Conservation (phyloP, 1,140 invertebrate species). For the Callitettix versicolor region DNA sequence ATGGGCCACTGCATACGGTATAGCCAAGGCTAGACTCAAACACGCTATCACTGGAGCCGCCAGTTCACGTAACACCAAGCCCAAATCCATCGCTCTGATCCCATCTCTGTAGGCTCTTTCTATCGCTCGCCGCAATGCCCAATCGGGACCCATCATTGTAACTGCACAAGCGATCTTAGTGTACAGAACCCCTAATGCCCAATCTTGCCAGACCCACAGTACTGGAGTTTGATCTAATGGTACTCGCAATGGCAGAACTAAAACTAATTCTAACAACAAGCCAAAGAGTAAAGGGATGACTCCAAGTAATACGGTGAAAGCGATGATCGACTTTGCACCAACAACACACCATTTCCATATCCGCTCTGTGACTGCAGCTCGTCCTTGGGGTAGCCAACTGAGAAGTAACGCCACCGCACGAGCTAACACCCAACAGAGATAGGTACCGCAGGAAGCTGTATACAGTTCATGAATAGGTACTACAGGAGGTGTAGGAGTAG, state of each 20-base stretch:
- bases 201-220: constrained; percentile 92
- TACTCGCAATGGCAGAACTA: constrained; percentile 87
- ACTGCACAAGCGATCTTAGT: constrained; percentile 96
- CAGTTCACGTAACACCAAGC: constrained; percentile 70
- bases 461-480: constrained; percentile 84
- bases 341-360: constrained; percentile 37
- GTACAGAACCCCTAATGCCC: constrained; percentile 92
- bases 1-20: constrained; percentile 82
- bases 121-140: constrained; percentile 79
- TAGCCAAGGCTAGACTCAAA: constrained; percentile 70
- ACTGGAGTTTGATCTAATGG: constrained; percentile 89
- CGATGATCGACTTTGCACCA: constrained; percentile 54
- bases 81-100: constrained; percentile 63
- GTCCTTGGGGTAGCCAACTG: constrained; percentile 80
- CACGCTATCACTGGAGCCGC: constrained; percentile 81
- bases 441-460: constrained; percentile 87
- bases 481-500: constrained; percentile 37
- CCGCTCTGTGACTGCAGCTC: constrained; percentile 16
- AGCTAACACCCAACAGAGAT: constrained; percentile 81
- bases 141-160: constrained; percentile 96
- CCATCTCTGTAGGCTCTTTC: constrained; percentile 87
- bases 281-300: constrained; percentile 89
- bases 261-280: constrained; percentile 77
- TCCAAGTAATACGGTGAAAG: constrained; percentile 72
- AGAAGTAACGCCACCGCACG: constrained; percentile 66